Evolutionary conservation across 2,113 vertebrate species (phyloP).

Genomic region (Micronycteris hirsuta): DNA sequence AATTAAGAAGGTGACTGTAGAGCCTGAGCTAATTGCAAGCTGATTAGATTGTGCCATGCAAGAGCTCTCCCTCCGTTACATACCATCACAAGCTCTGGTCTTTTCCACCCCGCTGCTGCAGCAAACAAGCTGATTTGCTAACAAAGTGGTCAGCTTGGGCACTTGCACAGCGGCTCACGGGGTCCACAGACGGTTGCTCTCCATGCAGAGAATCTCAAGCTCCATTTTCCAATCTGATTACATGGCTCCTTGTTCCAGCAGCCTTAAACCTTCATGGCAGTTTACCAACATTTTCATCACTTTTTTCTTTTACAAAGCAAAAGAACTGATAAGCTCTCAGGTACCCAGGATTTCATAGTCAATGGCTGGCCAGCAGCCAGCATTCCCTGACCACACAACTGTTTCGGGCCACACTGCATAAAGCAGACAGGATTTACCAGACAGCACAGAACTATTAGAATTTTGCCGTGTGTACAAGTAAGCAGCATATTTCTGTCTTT

Average conservation of each 20-base stretch:
- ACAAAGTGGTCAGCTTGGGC: slow-evolving; percentile 85
- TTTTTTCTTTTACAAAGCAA: slow-evolving; percentile 87
- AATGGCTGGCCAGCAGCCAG: slow-evolving; percentile 90
- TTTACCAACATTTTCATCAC: slow-evolving; percentile 87
- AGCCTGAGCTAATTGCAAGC: slow-evolving; percentile 82
- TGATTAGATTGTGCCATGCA: slow-evolving; percentile 81
- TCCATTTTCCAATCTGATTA: slow-evolving; percentile 89
- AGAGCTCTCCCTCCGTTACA: slow-evolving; percentile 83
- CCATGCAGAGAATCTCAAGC: slow-evolving; percentile 81
- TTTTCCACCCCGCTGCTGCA: slow-evolving; percentile 81
- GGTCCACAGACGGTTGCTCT: slow-evolving; percentile 84
- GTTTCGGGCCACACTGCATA: slow-evolving; percentile 82
- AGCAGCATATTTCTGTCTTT: slow-evolving; percentile 77
- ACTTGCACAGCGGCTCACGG: slow-evolving; percentile 82
- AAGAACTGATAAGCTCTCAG: slow-evolving; percentile 92
- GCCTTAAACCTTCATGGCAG: slow-evolving; percentile 91
- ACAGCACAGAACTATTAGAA: slow-evolving; percentile 81
- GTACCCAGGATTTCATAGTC: slow-evolving; percentile 89
- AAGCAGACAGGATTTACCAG: slow-evolving; percentile 84
- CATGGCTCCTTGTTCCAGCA: slow-evolving; percentile 87
- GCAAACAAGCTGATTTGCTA: slow-evolving; percentile 85
- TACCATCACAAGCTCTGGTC: slow-evolving; percentile 82
- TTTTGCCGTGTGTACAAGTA: slow-evolving; percentile 78
- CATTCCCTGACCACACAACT: slow-evolving; percentile 83
- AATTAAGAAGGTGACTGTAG: slow-evolving; percentile 80